Conservation (phyloP, 2,113 vertebrate genomes). For the Gallinago undulata region DNA sequence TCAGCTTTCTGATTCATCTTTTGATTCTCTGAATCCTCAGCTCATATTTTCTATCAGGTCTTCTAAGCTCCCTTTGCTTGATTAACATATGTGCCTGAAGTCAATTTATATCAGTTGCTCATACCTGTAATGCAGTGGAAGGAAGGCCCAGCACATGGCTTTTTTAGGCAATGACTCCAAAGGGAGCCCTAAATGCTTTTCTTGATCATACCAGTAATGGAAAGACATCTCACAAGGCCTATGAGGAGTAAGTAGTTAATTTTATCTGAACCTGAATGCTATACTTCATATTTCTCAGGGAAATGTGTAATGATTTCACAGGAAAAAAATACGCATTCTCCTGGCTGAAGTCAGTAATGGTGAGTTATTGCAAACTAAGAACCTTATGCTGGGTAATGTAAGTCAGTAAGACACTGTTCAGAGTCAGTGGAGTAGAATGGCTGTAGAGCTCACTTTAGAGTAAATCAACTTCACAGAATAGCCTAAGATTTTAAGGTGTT, state of each 20-base stretch:
- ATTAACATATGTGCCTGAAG: rapidly evolving
- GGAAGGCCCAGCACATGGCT: neutral
- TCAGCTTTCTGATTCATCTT: neutral
- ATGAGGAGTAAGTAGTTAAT: neutral
- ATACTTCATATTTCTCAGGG: neutral
- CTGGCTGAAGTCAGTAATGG: neutral
- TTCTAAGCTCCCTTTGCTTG: neutral
- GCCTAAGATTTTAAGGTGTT: neutral
- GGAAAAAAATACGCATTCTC: neutral
- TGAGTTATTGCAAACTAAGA: neutral
- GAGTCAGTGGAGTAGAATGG: neutral
- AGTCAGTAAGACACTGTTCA: neutral
- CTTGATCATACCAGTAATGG: neutral
- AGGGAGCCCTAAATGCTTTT: neutral
- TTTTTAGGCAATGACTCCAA: neutral
- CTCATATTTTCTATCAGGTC: neutral
- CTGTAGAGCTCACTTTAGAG: neutral
- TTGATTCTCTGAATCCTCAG: neutral
- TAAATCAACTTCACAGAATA: neutral
- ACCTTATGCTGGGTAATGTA: neutral
- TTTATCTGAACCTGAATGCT: neutral
- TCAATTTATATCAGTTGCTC: neutral
- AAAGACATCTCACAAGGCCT: neutral
- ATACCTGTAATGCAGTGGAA: neutral
- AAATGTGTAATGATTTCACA: neutral